Base-by-base conservation (phyloP, 2,113 vertebrate species). In the Phaethornis superciliosus region DNA sequence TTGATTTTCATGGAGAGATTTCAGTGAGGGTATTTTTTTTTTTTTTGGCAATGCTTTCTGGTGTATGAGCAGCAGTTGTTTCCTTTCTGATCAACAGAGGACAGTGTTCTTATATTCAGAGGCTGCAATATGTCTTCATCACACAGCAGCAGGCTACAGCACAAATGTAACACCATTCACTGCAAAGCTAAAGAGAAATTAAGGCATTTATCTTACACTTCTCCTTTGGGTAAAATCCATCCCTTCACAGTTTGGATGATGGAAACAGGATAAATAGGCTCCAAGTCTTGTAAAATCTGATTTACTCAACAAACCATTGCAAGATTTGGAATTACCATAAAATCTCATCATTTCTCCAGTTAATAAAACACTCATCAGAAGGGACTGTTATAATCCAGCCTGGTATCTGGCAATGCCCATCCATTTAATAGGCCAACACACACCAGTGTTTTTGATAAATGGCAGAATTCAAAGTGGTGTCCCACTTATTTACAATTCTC, bases 51-150 rank as follows among this genome's bases (percentile, higher is more conserved):
- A 58, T 37, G 68, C 20, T 77, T 81, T 81, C 72, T 89, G 80
- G 52, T 71, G 46, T 37, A 8, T 4, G 56, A 95, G 28, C 85
- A 93, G 95, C 80, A 93, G 96, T 90, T 24, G 88, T 96, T 96
- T 96, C 96, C 83, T 94, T 94, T 95, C 95, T 68, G 88, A 95
- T 96, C 95, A 95, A 96, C 94, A 95, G 95, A 95, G 95, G 96
- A 96, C 94, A 96, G 94, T 93, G 1, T 96, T 96, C 95, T 90
- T 94, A 95, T 96, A 40, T 94, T 83, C 82, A 94, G 93, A 90
- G 64, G 30, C 85, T 42, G 74, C 72, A 91, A 26, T 27, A 85
- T 10, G 8, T 88, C 81, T 72, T 91, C 81, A 75, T 60, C 64
- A 62, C 64, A 30, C 91, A 59, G 90, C 91, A 95, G 72, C 91